phyloP scores from a whole-genome alignment of 1,140 invertebrate species.

The Helicoverpa zea region DNA sequence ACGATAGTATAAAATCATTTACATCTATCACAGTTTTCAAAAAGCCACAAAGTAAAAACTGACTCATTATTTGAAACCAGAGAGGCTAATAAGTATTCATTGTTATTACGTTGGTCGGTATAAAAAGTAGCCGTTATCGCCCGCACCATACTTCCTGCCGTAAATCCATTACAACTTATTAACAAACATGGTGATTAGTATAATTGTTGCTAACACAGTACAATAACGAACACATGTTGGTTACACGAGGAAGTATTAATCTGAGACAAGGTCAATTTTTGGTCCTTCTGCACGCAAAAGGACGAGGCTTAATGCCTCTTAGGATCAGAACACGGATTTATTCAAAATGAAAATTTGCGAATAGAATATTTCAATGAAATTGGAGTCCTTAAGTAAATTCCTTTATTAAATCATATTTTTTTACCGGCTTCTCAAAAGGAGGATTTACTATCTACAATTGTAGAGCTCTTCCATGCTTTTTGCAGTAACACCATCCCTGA shows the following conservation, averaged over 20 bases:
- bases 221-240: slow-evolving; percentile 40
- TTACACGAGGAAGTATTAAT: background rate
- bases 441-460: no score
- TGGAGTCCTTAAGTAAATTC: no score
- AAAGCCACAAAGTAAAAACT: background rate
- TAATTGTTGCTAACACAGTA: slow-evolving; percentile 31
- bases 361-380: no score
- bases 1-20: no score
- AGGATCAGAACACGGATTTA: no score
- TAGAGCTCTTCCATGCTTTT: background rate
- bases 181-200: slow-evolving; percentile 41
- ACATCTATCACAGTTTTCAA: no score
- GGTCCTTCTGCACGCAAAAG: no score
- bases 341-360: no score
- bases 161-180: slow-evolving; percentile 53
- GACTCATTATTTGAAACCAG: slow-evolving; percentile 41
- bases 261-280: background rate
- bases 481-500: background rate
- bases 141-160: slow-evolving; percentile 41
- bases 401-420: no score
- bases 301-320: no score
- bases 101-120: slow-evolving; percentile 13
- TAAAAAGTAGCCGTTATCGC: slow-evolving; percentile 36
- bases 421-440: no score
- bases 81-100: slow-evolving; percentile 27